Conservation (phyloP, 1,140 invertebrate species). For the Spodoptera litura region DNA sequence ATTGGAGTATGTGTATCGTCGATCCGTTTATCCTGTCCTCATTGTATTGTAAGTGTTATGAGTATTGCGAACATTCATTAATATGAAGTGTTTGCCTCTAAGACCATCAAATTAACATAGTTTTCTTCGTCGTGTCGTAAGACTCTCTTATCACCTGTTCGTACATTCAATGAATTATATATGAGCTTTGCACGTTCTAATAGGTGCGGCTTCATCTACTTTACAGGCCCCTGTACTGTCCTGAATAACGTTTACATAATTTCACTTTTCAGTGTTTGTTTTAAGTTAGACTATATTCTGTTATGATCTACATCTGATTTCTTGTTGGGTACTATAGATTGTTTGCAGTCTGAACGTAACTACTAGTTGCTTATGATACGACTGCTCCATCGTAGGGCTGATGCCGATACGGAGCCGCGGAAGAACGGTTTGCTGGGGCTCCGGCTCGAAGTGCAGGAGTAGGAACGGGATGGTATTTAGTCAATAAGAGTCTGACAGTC, state of each 20-base stretch:
- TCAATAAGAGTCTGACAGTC: too few relatives aligned
- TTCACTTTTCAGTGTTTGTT: not conserved
- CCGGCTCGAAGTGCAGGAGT: too few relatives aligned
- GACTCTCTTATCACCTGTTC: not conserved
- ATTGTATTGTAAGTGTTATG: not conserved
- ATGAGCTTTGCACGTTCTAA: not conserved
- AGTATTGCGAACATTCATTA: not conserved
- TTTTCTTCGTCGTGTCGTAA: conserved; percentile 3
- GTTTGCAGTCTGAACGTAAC: too few relatives aligned
- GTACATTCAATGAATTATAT: conserved; percentile 7
- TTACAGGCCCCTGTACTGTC: conserved; percentile 1
- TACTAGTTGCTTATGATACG: too few relatives aligned
- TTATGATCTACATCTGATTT: too few relatives aligned
- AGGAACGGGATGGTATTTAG: too few relatives aligned
- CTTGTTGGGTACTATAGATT: too few relatives aligned
- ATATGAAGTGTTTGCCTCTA: not conserved
- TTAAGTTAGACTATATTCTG: not conserved
- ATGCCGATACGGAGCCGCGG: too few relatives aligned
- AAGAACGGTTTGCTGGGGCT: too few relatives aligned
- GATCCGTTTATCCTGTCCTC: too few relatives aligned
- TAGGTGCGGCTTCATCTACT: conserved; percentile 5
- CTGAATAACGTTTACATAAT: not conserved
- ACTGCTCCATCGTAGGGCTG: too few relatives aligned
- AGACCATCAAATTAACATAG: conserved; percentile 13
- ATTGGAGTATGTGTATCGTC: too few relatives aligned